Conservation (phyloP, 1,140 invertebrate genomes). For the Nephotettix cincticeps region DNA sequence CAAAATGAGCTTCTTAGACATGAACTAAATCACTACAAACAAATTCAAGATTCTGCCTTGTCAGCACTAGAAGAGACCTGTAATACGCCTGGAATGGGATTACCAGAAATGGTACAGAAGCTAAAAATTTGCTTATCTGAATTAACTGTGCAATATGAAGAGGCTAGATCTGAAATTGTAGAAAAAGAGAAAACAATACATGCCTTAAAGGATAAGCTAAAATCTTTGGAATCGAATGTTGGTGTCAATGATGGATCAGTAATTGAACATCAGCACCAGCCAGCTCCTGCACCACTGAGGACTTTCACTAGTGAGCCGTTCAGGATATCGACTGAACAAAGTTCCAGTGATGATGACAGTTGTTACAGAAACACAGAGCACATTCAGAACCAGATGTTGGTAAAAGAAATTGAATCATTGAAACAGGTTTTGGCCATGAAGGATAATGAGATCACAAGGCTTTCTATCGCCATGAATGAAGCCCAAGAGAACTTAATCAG, state of each 20-base stretch:
- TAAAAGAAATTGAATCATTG: conserved; percentile 7
- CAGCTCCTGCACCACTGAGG: neutral
- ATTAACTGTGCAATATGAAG: neutral
- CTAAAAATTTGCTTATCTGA: neutral
- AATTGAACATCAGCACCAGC: neutral
- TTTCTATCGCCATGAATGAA: neutral
- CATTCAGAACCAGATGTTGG: neutral
- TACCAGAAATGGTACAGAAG: neutral
- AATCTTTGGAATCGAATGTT: neutral
- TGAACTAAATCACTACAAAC: neutral
- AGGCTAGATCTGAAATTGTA: conserved; percentile 1
- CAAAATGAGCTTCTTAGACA: neutral
- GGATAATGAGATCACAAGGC: conserved; percentile 30
- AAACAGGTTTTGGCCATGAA: conserved; percentile 7
- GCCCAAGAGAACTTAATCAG: conserved; percentile 30
- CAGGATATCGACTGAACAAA: conserved; percentile 9
- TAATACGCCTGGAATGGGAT: neutral
- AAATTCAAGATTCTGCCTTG: neutral
- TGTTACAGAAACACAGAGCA: neutral
- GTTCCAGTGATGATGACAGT: conserved; percentile 15
- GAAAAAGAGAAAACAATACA: neutral
- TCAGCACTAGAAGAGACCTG: neutral
- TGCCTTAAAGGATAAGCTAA: neutral
- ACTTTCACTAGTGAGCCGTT: neutral
- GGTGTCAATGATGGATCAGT: neutral